A percentile compares a stretch with the other conserved stretches of the same genome.
phyloP scores from a whole-genome alignment of 1,140 invertebrate genomes.

The Drosophila nannoptera region DNA sequence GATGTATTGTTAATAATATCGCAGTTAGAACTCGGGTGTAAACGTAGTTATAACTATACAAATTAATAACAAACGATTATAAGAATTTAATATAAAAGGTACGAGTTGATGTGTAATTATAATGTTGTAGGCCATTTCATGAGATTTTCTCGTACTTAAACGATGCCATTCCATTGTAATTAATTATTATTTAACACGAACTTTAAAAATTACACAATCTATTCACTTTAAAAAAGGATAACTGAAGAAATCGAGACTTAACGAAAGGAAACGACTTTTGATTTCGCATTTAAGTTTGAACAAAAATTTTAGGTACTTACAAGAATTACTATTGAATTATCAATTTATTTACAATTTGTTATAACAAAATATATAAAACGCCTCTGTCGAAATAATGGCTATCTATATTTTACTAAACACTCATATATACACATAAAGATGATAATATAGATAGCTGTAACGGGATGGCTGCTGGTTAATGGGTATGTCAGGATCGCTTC shows the following conservation, averaged over 20 bases:
- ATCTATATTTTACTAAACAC: constrained; percentile 25
- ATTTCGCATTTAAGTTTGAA: constrained; percentile 29
- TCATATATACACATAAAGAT: constrained; percentile 27
- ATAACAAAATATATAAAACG: constrained; percentile 47
- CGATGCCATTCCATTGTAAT: constrained; percentile 65
- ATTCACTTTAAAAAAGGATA: constrained; percentile 44
- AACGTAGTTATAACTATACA: constrained; percentile 11
- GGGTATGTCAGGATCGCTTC: constrained; percentile 56
- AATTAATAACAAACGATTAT: constrained; percentile 6
- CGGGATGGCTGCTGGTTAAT: too few relatives aligned
- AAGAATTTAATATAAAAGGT: neutral
- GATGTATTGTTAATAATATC: neutral
- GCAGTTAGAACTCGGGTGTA: neutral
- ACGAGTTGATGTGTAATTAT: constrained; percentile 32
- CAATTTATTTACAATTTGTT: constrained; percentile 58
- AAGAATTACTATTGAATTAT: constrained; percentile 35
- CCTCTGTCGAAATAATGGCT: constrained; percentile 18
- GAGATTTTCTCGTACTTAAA: constrained; percentile 49
- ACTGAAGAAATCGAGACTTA: constrained; percentile 50
- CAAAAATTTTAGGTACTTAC: constrained; percentile 57
- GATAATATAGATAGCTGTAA: neutral
- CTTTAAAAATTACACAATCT: constrained; percentile 29
- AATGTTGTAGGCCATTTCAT: constrained; percentile 34
- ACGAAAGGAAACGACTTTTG: constrained; percentile 23
- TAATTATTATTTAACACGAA: constrained; percentile 37